Base-by-base conservation (phyloP, 2,113 vertebrate genomes). In the Diglossa brunneiventris region DNA sequence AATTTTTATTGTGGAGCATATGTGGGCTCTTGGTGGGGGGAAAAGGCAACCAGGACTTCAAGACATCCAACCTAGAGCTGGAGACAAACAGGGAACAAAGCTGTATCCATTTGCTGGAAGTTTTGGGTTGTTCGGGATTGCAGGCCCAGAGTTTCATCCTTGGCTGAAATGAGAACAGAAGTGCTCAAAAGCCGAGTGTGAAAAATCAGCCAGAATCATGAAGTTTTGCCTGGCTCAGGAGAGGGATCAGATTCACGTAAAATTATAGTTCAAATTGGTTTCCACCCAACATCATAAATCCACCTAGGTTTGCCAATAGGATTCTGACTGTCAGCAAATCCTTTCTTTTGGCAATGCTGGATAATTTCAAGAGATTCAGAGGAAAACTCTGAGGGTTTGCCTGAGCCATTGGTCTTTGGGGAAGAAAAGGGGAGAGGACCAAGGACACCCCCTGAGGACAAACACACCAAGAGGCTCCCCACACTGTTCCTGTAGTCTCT, bases 291-390 rank as follows among this genome's bases (percentile, higher is more conserved):
- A 95, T 89, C 93, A 89, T 95, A 96, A 96, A 97, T 97, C 91
- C 94, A 94, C 95, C 42, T 76, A 84, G 61, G 93, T 91, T 92
- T 96, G 96, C 96, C 96, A 97, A 96, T 68, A 96, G 89, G 94
- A 94, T 97, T 95, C 87, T 92, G 81, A 92, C 83, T 95, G 94
- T 96, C 95, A 97, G 95, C 95, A 96, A 96, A 96, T 95, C 95
- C 70, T 94, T 44, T 94, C 77, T 95, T 76, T 92, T 97, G 94
- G 94, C 89, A 95, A 79, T 11, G 73, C 67, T 79, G 74, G 62
- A 58, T 76, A 61, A 95, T 94, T 91, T 94, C 84, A 89, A 92
- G 87, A 69, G 49, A n/a, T 93, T 87, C 74, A 89, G 89, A 87
- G 66, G 44, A 64, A 91, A 87, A 76, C 83, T 90, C 80, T 2